Evolutionary conservation across 2,113 vertebrate species (phyloP), one percentile per base, ranked within the genome.

Genomic region (Heterochromis multidens): DNA sequence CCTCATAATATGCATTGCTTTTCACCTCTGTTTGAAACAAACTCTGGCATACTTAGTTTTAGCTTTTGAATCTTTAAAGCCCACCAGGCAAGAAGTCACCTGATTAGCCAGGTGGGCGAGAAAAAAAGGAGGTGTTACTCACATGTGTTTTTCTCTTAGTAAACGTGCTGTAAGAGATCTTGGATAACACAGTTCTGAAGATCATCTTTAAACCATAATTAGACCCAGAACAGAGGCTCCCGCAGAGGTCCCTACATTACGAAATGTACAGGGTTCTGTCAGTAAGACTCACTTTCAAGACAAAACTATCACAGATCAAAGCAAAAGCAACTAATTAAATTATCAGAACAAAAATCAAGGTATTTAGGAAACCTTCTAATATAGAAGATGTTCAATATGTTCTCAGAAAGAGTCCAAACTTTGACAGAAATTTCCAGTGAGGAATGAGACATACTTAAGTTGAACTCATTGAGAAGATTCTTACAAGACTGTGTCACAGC

Each of bases 41-140:
- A 40, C 23, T 43, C 23, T 70, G 65, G 0, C 23, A 70, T 27
- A 46, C 65, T 70, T 40, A 70, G 1, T 46, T 70, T 46, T 67
- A 67, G 63, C 37, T 67, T 67, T 67, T 67, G 4, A 25, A 43
- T 0, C 0, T 17, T 67, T 25, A 67, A 67, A 67, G 35, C 37
- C 0, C 37, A 16, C 63, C 63, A 3, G 37, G 14, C 14, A 25
- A 65, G 62, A 65, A 0, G 62, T 35, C 8, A 6, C 62, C 35
- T 67, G 35, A 2, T 43, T 67, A 0, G 63, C 43, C 23, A 27
- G 23, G 0, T 67, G 14, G 4, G 0, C 17, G n/a, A 1, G 23
- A 37, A 43, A 67, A 35, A 65, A 65, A 67, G 11, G 40, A 43
- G 1, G 63, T 67, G n/a, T 25, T 67, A 0, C 14, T 3, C 27